phyloP scores from a whole-genome alignment of 2,888 invertebrate species.

The Macrophya annulata region DNA sequence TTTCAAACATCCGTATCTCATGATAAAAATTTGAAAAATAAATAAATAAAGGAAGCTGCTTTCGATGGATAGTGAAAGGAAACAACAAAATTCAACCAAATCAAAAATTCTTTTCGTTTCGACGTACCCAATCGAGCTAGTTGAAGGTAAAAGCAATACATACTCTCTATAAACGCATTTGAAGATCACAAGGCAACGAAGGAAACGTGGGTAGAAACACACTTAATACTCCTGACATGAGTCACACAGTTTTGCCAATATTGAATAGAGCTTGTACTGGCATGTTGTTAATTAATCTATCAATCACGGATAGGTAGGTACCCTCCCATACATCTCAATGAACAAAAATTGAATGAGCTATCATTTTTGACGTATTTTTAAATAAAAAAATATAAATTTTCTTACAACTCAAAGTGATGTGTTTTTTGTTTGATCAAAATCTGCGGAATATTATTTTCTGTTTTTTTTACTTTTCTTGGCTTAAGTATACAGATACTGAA shows the following conservation, averaged over 20 bases:
- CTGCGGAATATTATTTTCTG: background rate
- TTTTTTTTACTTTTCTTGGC: background rate
- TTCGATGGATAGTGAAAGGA: too few relatives aligned
- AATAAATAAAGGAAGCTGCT: too few relatives aligned
- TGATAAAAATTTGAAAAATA: too few relatives aligned
- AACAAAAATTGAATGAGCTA: background rate
- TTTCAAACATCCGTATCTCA: too few relatives aligned
- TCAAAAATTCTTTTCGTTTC: background rate
- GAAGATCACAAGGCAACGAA: conserved; percentile 4
- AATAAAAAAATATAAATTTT: background rate
- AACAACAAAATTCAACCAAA: too few relatives aligned
- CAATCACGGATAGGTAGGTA: conserved; percentile 3
- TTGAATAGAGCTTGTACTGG: background rate
- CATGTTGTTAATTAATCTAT: conserved; percentile 22
- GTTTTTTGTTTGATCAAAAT: conserved; percentile 10
- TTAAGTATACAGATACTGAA: background rate
- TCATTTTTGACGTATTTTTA: background rate
- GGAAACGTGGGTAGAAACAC: background rate
- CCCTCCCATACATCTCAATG: background rate
- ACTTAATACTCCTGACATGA: background rate
- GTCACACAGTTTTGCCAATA: background rate
- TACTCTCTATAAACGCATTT: background rate
- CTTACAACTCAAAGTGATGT: background rate
- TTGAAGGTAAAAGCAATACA: conserved; percentile 7
- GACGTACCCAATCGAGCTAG: background rate